phyloP scores from a whole-genome alignment of 1,140 invertebrate genomes.

The Plectrocnemia conspersa region DNA sequence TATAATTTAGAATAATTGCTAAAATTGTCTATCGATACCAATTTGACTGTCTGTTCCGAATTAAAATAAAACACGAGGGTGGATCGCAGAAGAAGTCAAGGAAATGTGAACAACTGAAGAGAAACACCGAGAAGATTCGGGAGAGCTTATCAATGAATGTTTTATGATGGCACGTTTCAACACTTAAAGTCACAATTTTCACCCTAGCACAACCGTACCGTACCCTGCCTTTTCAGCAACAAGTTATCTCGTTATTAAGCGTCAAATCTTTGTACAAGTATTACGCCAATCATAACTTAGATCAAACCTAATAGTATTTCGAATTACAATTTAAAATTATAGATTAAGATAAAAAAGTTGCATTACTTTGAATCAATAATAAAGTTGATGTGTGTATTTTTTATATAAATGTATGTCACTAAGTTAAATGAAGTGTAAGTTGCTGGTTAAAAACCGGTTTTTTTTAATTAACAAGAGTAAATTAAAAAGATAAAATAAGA shows the following conservation, averaged over 20 bases:
- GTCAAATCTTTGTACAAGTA: not conserved
- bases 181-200: conserved; percentile 35
- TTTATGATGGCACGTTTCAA: conserved; percentile 36
- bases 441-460: no score
- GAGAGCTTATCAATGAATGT: conserved; percentile 36
- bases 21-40: no score
- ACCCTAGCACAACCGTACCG: conserved; percentile 16
- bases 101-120: conserved; percentile 24
- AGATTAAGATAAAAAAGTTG: no score
- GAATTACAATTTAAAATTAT: no score
- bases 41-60: conserved; percentile 12
- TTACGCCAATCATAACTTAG: not conserved
- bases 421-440: no score
- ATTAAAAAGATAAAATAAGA: no score
- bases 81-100: conserved; percentile 22
- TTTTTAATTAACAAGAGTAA: no score
- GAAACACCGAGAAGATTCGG: conserved; percentile 13
- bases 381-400: no score
- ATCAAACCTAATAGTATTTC: not conserved
- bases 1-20: no score
- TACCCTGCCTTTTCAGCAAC: conserved; percentile 21
- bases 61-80: conserved; percentile 21
- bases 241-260: conserved; percentile 31
- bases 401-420: no score
- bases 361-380: no score